These are phyloP conservation scores for Scaptomyza parva DNA, from an alignment of 2,888 invertebrate genomes.

Conservation along the genomic window DNA sequence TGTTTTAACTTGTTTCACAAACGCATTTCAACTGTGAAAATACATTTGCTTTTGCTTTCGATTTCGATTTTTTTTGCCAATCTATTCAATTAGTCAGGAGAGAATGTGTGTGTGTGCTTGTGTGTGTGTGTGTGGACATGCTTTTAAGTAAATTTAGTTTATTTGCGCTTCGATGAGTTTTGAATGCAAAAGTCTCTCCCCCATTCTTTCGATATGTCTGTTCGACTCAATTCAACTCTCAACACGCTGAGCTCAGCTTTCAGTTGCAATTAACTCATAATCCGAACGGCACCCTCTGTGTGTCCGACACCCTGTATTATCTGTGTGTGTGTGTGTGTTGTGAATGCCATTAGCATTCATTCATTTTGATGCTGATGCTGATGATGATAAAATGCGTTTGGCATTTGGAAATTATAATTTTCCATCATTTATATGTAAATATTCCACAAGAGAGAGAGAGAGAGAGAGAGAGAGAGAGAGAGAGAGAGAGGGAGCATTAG, in stretches of 20 bases:
- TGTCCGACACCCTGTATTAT: not conserved
- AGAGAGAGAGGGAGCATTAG: conserved; percentile 36
- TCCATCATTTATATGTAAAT: conserved; percentile 61
- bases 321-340: conserved; percentile 4
- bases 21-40: conserved; percentile 65
- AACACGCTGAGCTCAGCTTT: conserved; percentile 9
- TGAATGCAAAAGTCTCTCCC: conserved; percentile 45
- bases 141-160: conserved; percentile 52
- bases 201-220: not conserved
- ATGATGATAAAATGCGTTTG: conserved; percentile 58
- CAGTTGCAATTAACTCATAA: conserved; percentile 57
- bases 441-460: too few relatives aligned
- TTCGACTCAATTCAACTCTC: not conserved
- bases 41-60: conserved; percentile 44
- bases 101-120: too few relatives aligned
- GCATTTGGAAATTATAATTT: conserved; percentile 59
- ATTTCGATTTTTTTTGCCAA: too few relatives aligned
- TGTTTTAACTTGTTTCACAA: conserved; percentile 30
- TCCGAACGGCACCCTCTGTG: conserved; percentile 12
- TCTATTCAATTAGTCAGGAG: conserved; percentile 66
- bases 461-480: too few relatives aligned
- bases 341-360: conserved; percentile 64
- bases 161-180: conserved; percentile 58
- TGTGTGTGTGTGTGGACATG: not conserved
- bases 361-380: too few relatives aligned